Evolutionary conservation across 2,797 vertebrate genomes (phyloP), one percentile per base, ranked within the genome.

Genomic region (Pipistrellus kuhlii): DNA sequence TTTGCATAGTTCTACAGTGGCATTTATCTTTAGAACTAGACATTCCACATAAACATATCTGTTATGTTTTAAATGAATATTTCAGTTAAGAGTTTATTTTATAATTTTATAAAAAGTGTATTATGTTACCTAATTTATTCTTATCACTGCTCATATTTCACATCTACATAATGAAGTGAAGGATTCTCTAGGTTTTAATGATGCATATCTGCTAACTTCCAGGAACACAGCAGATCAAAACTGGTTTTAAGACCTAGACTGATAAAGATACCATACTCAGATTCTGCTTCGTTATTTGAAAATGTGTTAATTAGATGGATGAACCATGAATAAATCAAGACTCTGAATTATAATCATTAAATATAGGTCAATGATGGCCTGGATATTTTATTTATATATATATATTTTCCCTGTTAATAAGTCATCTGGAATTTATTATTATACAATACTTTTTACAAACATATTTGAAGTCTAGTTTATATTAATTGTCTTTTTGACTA

Each of bases 1-100:
- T 35, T 69, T 83, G 7, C 57, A 73, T 44, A 88, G 91, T 66
- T 76, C 57, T 66, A 48, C 12, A 53, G 8, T 84, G 17, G 41
- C 80, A 88, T 80, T 69, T 91, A 46, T 77, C 23, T 83, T 46
- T 68, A 82, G 53, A 91, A 85, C 21, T 35, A 73, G 18, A 72
- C n/a, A 64, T 90, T 88, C 85, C 64, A 77, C 7, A 84, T 62
- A 62, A 82, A 55, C 7, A 51, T 73, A 71, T 55, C 21, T 71
- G n/a, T 48, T 51, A 89, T 44, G 15, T 55, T 85, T 46, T 41
- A 92, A 80, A 78, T 53, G 18, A 71, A 73, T 48, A 38, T 84
- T 87, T 93, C 25, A 84, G 17, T 35, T 73, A 64, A 85, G 35
- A 78, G 21, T 73, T 72, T 62, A n/a, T 32, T 68, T 85, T 62